Evolutionary conservation across 23 tunicate species (phyloP), one percentile per base, ranked within the genome.

Genomic region (Trididemnum miniatum): DNA sequence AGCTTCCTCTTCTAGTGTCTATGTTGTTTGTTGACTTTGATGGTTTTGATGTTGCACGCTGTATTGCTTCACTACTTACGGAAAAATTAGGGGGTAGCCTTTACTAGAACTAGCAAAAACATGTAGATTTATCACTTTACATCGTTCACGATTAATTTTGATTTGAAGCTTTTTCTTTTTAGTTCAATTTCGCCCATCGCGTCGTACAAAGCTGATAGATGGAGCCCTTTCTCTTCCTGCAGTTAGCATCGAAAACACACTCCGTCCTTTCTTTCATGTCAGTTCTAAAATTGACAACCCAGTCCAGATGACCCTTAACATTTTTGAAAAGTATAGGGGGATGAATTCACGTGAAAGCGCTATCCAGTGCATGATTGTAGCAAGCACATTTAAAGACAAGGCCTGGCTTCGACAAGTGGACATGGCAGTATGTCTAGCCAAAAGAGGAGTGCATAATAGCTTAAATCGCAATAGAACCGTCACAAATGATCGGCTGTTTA

Each of bases 351-450:
- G 95, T 4, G 89, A 89, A 36, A 84, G 71, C 86, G 95, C 95
- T 66, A 89, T 85, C 51, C 95, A 89, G 81, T 89, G 95, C 65
- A 89, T 89, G 95, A 89, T 82, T 33, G 81, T 89, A 59, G 89
- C 95, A 20, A 69, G 95, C 29, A 89, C 95, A 4, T 89, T 89
- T 67, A 89, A 89, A 36, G 95, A 89, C 77, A 89, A 84, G 82
- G 89, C 89, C 3, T 89, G 95, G 95, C 79, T 89, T 5, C 79
- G 95, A 2, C 95, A 89, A 64, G 95, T 85, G 2, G 95, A 89
- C 57, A 54, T 89, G 66, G 95, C 95, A 18, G 80, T 89, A 4
- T 89, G 91, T 5, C 39, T 89, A 30, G 95, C 95, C 1, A 69
- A 71, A 29, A 62, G 95, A 40, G 85, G 85, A 34, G 95, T 89